Evolutionary conservation across 2,113 vertebrate genomes (phyloP).

Genomic region (Trichomycterus rosablanca): DNA sequence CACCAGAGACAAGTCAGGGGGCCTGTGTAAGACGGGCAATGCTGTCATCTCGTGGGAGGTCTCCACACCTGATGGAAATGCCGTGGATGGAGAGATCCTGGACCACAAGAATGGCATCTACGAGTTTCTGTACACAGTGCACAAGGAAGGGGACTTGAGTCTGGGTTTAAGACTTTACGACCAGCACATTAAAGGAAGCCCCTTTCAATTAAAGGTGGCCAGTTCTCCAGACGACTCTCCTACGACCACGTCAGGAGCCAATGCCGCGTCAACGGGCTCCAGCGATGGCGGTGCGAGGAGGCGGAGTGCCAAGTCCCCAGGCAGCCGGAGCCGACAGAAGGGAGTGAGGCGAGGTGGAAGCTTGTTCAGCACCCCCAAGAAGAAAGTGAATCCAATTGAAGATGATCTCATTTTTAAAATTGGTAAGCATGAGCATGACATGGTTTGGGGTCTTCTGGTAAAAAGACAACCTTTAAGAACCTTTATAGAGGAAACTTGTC

Average conservation of each 20-base stretch:
- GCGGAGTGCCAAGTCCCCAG: constrained; percentile 87
- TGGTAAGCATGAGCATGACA: constrained; percentile 78
- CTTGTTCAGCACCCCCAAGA: constrained; percentile 89
- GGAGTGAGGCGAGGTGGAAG: constrained; percentile 89
- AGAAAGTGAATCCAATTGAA: constrained; percentile 94
- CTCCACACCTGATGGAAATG: constrained; percentile 90
- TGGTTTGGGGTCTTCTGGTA: no score
- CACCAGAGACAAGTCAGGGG: constrained; percentile 94
- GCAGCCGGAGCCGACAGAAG: constrained; percentile 84
- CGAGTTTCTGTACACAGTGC: constrained; percentile 87
- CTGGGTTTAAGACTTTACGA: constrained; percentile 89
- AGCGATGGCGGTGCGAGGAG: constrained; percentile 89
- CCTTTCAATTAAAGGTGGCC: constrained; percentile 84
- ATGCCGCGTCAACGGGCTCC: constrained; percentile 70
- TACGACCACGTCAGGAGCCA: constrained; percentile 65
- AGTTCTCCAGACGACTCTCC: constrained; percentile 73
- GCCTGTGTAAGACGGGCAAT: constrained; percentile 89
- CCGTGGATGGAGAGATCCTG: constrained; percentile 89
- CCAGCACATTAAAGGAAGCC: constrained; percentile 96
- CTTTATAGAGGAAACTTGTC: no score
- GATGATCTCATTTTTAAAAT: constrained; percentile 93
- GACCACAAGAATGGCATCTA: constrained; percentile 97
- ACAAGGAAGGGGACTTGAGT: constrained; percentile 91
- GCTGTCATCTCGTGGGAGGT: constrained; percentile 91
- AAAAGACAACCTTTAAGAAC: no score